A percentile compares a stretch with the other conserved stretches of the same genome.
phyloP scores from a whole-genome alignment of 1,140 invertebrate genomes.

The Lordiphosa collinella region DNA sequence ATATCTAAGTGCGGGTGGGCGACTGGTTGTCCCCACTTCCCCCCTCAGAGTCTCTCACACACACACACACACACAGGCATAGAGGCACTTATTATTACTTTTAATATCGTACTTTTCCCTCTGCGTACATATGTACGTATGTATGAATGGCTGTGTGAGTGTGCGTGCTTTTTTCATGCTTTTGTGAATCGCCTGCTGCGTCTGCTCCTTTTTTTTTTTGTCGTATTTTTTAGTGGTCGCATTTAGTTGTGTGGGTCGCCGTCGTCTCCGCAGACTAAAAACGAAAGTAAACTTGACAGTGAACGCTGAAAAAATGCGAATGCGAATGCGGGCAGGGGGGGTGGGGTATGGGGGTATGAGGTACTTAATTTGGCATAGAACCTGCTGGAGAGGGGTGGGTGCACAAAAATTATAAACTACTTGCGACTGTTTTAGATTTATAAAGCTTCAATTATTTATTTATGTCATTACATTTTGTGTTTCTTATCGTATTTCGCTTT shows the following conservation, averaged over 20 bases:
- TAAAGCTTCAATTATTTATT: constrained; percentile 55
- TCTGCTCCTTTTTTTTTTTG: constrained; percentile 43
- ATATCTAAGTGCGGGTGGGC: constrained; percentile 64
- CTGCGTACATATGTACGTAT: constrained; percentile 13
- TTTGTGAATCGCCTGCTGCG: constrained; percentile 10
- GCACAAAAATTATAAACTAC: constrained; percentile 38
- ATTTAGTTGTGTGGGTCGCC: constrained; percentile 44
- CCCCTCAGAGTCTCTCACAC: not conserved
- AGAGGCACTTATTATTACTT: constrained; percentile 78
- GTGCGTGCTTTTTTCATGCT: constrained; percentile 42
- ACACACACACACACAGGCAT: constrained; percentile 1
- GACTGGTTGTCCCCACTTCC: not conserved
- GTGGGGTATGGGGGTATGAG: too few species aligned
- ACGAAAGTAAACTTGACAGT: constrained; percentile 42
- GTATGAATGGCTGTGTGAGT: constrained; percentile 15
- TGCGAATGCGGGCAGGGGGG: not conserved
- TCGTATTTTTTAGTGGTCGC: constrained; percentile 41
- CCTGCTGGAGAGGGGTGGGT: not conserved
- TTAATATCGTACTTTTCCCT: constrained; percentile 60
- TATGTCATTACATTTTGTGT: constrained; percentile 31
- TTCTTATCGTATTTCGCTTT: constrained; percentile 12
- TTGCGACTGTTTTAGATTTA: constrained; percentile 50
- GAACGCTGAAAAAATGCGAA: constrained; percentile 3
- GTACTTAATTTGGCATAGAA: not conserved
- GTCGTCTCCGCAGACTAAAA: constrained; percentile 28